Base-by-base conservation (phyloP, 2,888 invertebrate genomes). In the Calephelis perditalis region DNA sequence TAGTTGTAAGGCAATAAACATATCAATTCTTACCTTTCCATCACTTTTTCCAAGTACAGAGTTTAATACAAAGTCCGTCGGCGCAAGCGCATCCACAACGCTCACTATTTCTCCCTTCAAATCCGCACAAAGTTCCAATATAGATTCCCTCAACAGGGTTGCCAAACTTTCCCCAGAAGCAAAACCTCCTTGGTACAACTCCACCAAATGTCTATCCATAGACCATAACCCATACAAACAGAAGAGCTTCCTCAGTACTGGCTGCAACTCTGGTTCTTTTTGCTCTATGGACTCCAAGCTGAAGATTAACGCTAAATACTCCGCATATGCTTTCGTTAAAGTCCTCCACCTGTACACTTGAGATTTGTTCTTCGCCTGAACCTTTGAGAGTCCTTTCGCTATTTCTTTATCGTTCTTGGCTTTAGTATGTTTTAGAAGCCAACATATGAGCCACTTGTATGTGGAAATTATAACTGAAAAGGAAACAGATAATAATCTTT, bases 61-160 rank as follows among this genome's bases (percentile, higher is more conserved):
- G 82, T 97, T 96, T 11, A 98, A 88, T 45, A 97, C 94, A 78
- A 96, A 97, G 85, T 98, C 98, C 0, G 98, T 95, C 1, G 97
- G 97, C 4, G 98, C 96, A 37, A 98, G 90, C 40, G 95, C 95
- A 79, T 98, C 98, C 3, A 95, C 96, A 3, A 98, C 92, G 2
- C 94, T 86, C 0, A 98, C 93, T 0, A 95, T 92, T 47, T 97
- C 95, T 9, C 92, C 91, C 81, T 95, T 96, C n/a, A 97, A 73
- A 12, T 92, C 90, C 0, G 76, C 78, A 76, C 97, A 97, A 65
- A 95, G 81, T 57, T 92, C 86, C 67, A 96, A 76, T 26, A 97
- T 91, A 1, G 93, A 93, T 26, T 92, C 92, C 56, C 95, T 92
- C 37, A 97, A 82, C 57, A 94, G 74, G 56, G 91, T 80, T 0